Base-by-base conservation (phyloP, 1,140 invertebrate genomes). In the Drosophila suzukii region DNA sequence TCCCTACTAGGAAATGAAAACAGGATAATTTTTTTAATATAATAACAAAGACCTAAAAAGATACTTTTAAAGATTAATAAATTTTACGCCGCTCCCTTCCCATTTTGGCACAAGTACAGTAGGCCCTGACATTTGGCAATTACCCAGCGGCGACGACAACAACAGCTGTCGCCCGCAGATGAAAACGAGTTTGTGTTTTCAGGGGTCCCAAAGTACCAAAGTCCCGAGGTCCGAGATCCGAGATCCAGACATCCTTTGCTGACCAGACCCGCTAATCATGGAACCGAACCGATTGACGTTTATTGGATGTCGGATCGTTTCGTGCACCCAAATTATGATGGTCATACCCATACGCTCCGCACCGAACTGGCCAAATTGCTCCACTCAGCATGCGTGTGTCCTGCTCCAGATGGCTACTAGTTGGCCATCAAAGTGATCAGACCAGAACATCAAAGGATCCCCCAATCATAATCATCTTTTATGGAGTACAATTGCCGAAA, bases 251-350 rank as follows among this genome's bases (percentile, higher is more conserved):
- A 46, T 15, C 61, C 57, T 5, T 30, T 17, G 1, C 32, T 10
- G 32, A 34, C 6, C 11, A 30, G 55, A 30, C 55, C 54, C 54
- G 55, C 57, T 63, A 61, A 57, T 60, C 34, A 63, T 38, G 58
- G 15, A 11, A n/a, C 58, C 62, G 13, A 57, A 30, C 30, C 67
- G 56, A 74, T 60, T 68, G 59, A 51, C 75, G 80, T 78, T 86
- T 81, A 81, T 86, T 81, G 70, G 78, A 56, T 70, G 66, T 71
- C 30, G 67, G 67, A 67, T 66, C 67, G 51, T 70, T 82, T 82
- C 74, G 65, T 81, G 78, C 60, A 53, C 67, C 30, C 10, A 71
- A 75, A 76, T 81, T 78, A 85, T 85, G 78, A 86, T 73, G 77
- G 77, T 51, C 73, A 6, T 11, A 20, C 47, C 6, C n/a, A 27